Percentiles rank a stretch among this genome's conserved stretches.
Evolutionary conservation across 2,113 vertebrate species (phyloP).

Genomic region (Pseudorectes ferrugineus): DNA sequence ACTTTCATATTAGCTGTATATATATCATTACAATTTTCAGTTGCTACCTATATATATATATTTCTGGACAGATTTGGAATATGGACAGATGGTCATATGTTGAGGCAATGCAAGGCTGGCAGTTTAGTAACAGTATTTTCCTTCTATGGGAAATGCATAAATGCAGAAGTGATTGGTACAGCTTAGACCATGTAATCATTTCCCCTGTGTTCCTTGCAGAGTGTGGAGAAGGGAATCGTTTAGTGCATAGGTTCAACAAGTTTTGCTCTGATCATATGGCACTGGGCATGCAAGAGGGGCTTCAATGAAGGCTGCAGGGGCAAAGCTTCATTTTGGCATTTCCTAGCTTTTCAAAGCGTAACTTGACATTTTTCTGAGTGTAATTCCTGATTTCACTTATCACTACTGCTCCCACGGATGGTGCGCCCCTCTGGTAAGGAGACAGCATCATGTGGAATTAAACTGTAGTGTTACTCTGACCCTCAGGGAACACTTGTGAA

Average conservation of each 20-base stretch:
- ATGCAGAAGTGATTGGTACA: background rate
- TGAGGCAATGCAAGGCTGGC: background rate
- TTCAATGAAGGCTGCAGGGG: background rate
- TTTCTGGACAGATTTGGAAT: background rate
- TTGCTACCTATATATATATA: background rate
- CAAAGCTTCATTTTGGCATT: background rate
- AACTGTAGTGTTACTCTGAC: background rate
- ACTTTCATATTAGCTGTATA: background rate
- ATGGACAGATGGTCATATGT: background rate
- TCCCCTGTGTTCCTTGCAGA: background rate
- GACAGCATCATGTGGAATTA: background rate
- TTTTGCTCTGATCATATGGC: background rate
- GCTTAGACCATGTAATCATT: background rate
- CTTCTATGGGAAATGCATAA: background rate
- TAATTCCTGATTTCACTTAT: background rate
- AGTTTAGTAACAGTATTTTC: background rate
- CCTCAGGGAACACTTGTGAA: background rate
- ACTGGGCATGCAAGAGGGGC: background rate
- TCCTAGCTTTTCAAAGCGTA: rapidly evolving
- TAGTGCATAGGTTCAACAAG: background rate
- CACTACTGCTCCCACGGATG: rapidly evolving
- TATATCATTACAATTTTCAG: background rate
- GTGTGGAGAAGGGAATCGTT: background rate
- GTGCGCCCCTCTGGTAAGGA: background rate
- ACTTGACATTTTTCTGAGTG: background rate